Evolutionary conservation across 1,140 invertebrate species (phyloP).

Genomic region (Proctacanthus coquilletti): DNA sequence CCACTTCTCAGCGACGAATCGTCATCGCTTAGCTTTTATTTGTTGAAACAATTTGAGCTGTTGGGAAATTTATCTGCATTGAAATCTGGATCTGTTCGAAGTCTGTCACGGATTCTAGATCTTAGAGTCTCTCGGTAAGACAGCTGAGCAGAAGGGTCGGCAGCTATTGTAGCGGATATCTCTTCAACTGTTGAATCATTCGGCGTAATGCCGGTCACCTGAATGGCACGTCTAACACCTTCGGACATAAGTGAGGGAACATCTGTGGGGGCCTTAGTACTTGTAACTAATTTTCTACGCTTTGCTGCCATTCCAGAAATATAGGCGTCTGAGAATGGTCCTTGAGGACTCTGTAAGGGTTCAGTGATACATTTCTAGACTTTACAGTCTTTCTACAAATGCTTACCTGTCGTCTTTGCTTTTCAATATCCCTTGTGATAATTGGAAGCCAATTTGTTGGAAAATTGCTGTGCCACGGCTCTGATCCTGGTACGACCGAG

Average conservation of each 20-base stretch:
- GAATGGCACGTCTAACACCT: conserved; percentile 36
- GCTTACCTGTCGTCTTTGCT: conserved; percentile 38
- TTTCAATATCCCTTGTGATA: conserved; percentile 53
- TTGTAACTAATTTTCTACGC: conserved; percentile 51
- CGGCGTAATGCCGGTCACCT: conserved; percentile 29
- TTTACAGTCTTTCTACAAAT: neutral
- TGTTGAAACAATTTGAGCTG: conserved; percentile 24
- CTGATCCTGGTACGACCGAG: conserved; percentile 35
- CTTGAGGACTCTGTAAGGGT: conserved; percentile 18
- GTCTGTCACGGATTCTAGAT: conserved; percentile 16
- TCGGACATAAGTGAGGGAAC: conserved; percentile 29
- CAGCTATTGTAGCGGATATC: conserved; percentile 17
- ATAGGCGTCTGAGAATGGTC: conserved; percentile 67
- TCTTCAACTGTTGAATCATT: conserved; percentile 16
- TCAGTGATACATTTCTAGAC: neutral
- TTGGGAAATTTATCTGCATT: conserved; percentile 26
- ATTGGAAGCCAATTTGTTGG: conserved; percentile 64
- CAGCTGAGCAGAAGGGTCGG: conserved; percentile 17
- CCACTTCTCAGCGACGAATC: too few species aligned
- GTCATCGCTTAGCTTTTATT: too few species aligned
- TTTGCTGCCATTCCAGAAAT: conserved; percentile 65
- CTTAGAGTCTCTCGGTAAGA: conserved; percentile 22
- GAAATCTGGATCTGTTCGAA: conserved; percentile 23
- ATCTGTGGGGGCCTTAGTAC: conserved; percentile 29
- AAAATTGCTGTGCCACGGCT: conserved; percentile 39